phyloP scores from a whole-genome alignment of 2,113 vertebrate species.

The Urocitellus parryii region DNA sequence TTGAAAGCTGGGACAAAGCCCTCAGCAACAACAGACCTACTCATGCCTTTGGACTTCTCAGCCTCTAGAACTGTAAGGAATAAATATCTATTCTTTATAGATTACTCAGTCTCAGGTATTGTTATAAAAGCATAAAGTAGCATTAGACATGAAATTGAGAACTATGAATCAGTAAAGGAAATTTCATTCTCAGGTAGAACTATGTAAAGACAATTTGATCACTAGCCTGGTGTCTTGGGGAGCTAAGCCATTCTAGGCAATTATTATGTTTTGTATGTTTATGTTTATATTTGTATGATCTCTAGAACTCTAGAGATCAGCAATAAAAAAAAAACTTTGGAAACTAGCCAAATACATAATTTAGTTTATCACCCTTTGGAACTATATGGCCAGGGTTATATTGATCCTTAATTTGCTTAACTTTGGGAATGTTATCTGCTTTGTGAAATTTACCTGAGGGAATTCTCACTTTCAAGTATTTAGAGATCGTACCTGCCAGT shows the following conservation, averaged over 20 bases:
- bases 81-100: neutral
- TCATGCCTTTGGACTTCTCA: neutral
- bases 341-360: neutral
- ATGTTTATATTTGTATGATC: neutral
- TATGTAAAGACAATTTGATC: neutral
- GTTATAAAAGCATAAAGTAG: neutral
- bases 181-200: neutral
- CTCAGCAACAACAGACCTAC: neutral
- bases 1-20: neutral
- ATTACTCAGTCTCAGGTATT: neutral
- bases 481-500: neutral
- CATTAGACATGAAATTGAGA: neutral
- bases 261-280: neutral
- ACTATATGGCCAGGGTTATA: neutral
- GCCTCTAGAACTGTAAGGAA: neutral
- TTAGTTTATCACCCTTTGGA: neutral
- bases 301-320: neutral
- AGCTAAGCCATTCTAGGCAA: neutral
- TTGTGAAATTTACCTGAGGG: neutral
- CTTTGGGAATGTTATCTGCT: neutral
- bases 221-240: neutral
- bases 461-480: conserved; percentile 31
- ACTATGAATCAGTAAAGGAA: conserved; percentile 7
- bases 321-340: neutral
- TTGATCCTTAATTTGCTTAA: neutral